A percentile compares a stretch with the other conserved stretches of the same genome.
phyloP scores from a whole-genome alignment of 2,797 vertebrate species.

The Sebastes dallii region DNA sequence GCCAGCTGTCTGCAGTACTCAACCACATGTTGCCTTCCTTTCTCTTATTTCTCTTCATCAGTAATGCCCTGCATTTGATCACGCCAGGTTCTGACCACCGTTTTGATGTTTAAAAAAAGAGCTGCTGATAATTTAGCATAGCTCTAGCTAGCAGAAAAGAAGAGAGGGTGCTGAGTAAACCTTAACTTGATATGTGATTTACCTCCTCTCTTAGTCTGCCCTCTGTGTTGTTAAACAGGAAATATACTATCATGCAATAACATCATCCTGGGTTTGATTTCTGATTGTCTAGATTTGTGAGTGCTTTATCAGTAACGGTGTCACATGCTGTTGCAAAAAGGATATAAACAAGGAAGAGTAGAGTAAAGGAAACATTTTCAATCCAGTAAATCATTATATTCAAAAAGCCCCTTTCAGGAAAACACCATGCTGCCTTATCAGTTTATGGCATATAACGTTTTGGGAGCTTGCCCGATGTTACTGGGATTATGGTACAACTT shows the following conservation, averaged over 20 bases:
- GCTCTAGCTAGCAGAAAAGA: neutral
- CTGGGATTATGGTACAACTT: neutral
- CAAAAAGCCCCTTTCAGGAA: neutral
- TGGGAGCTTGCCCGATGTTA: neutral
- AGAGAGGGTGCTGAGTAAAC: neutral
- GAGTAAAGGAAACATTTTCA: neutral
- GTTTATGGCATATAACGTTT: neutral
- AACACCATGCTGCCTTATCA: slow-evolving; percentile 1
- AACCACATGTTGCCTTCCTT: neutral
- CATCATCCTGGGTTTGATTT: neutral
- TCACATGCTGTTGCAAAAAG: neutral
- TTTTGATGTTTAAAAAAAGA: neutral
- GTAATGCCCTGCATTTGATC: neutral
- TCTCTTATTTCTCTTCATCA: neutral
- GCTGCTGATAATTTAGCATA: neutral
- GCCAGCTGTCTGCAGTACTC: neutral
- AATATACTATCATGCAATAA: neutral
- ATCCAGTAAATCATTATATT: neutral
- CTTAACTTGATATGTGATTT: neutral
- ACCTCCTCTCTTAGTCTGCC: neutral
- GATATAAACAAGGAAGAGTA: neutral
- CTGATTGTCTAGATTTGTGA: neutral
- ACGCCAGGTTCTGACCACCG: neutral
- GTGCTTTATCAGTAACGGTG: neutral
- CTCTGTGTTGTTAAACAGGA: neutral